These are phyloP conservation scores for Leptura quadrifasciata DNA, from an alignment of 2,888 invertebrate species.

Conservation along the genomic window DNA sequence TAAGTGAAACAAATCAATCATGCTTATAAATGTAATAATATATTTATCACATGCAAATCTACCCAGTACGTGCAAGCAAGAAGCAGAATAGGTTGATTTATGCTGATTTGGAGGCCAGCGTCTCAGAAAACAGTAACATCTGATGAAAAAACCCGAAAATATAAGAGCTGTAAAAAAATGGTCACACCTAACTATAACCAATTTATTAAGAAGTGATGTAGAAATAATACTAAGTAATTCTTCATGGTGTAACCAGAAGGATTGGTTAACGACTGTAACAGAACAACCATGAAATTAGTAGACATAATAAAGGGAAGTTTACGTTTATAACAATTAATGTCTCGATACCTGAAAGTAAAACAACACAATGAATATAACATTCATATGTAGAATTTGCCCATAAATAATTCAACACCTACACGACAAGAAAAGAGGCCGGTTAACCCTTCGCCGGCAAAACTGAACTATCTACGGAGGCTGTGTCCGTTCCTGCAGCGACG, in stretches of 20 bases:
- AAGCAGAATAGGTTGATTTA: neutral
- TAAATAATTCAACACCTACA: slow-evolving; percentile 55
- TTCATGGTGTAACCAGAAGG: slow-evolving; percentile 13
- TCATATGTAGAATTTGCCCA: slow-evolving; percentile 44
- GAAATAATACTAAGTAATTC: slow-evolving; percentile 1
- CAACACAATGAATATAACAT: slow-evolving; percentile 31
- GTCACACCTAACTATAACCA: slow-evolving; percentile 1
- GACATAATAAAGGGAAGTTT: slow-evolving; percentile 16
- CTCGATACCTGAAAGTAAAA: slow-evolving; percentile 16
- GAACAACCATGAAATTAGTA: slow-evolving; percentile 10
- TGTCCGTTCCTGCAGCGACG: slow-evolving; percentile 61
- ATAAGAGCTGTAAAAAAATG: neutral
- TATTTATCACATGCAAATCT: neutral
- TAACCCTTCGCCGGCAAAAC: slow-evolving; percentile 60
- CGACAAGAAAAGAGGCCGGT: slow-evolving; percentile 50
- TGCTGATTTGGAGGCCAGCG: neutral
- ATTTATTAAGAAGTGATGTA: slow-evolving; percentile 3
- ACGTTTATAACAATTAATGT: slow-evolving; percentile 30
- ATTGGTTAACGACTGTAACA: slow-evolving; percentile 19
- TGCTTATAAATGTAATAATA: neutral
- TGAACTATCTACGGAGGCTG: slow-evolving; percentile 59
- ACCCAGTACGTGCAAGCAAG: neutral
- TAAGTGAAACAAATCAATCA: neutral
- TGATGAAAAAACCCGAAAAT: neutral
- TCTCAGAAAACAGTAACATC: neutral